Base-by-base conservation (phyloP, 2,888 invertebrate genomes). In the Sinodicranocentrus sp. region DNA sequence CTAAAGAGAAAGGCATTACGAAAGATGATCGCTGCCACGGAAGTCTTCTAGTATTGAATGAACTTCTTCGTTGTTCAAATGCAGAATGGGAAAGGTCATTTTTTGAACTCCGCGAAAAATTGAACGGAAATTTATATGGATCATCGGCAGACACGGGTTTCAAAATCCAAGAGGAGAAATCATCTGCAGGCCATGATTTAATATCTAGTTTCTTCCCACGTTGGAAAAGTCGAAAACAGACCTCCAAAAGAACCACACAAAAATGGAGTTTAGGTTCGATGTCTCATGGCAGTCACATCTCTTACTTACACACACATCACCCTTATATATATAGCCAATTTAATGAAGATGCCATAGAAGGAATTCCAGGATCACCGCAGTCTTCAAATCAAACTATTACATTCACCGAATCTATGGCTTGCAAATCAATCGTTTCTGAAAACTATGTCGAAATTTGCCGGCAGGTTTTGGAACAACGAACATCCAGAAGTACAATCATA, bases 1-100 rank as follows among this genome's bases (percentile, higher is more conserved):
- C 90, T 43, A 93, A 94, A 90, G 95, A 97, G 89, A 94, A 95
- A 90, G 95, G 95, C 84, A 94, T 95, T 76, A 94, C 94, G 1
- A 93, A 94, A 87, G 98, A 99, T 89, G 98, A 98, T 90, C 94
- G 95, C 90, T 94, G 96, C 21, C 98, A 99, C 90, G 98, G 98
- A 33, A 96, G 97, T 0, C 92, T 99, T 15, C 92, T 99, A 48
- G 95, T 98, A 21, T 92, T 98, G 28, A 98, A 99, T 91, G 99
- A 99, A 91, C 92, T 99, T 1, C 92, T 99, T 17, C 93, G 98
- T 78, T 96, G 96, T 90, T 95, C 97, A 54, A 97, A 98, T 91
- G 94, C 95, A 0, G 93, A 93, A 25, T 97, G 97, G 96, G 97
- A 97, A 89, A 92, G 93, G 68, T 94, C 94, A 88, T 96, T 96